phyloP scores from a whole-genome alignment of 2,888 invertebrate genomes.

The Drosophila greeni region DNA sequence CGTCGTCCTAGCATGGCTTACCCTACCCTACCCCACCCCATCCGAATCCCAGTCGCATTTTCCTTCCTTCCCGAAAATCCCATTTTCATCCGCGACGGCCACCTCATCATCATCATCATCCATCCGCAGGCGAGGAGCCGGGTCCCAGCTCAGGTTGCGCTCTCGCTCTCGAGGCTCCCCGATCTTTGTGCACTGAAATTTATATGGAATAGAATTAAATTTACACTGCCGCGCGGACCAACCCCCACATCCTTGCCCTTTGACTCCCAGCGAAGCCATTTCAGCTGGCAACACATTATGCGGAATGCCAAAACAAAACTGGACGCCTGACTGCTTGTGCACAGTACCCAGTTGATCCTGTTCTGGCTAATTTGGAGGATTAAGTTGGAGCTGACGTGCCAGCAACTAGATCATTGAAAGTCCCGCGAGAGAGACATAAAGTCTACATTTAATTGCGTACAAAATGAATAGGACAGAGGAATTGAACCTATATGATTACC shows the following conservation, averaged over 20 bases:
- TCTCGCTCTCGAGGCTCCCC: conserved; percentile 7
- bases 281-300: conserved; percentile 26
- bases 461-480: not conserved
- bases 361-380: not conserved
- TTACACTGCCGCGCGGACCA: conserved; percentile 24
- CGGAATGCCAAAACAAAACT: conserved; percentile 20
- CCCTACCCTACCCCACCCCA: not conserved
- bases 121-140: conserved; percentile 15
- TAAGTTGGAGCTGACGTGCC: not conserved
- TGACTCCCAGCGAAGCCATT: conserved; percentile 35
- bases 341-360: not conserved
- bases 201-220: conserved; percentile 47
- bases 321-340: conserved; percentile 7
- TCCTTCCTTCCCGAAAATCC: conserved; percentile 5
- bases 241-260: conserved; percentile 3
- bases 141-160: conserved; percentile 30
- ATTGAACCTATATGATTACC: not conserved
- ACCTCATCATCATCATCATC: conserved; percentile 31
- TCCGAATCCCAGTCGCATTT: conserved; percentile 10
- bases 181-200: conserved; percentile 28
- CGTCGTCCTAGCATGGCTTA: conserved; percentile 27
- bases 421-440: too few species aligned
- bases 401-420: not conserved
- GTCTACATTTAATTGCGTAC: not conserved
- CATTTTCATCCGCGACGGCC: conserved; percentile 11